Conservation (phyloP, 2,888 invertebrate genomes). For the Tachina grossa region DNA sequence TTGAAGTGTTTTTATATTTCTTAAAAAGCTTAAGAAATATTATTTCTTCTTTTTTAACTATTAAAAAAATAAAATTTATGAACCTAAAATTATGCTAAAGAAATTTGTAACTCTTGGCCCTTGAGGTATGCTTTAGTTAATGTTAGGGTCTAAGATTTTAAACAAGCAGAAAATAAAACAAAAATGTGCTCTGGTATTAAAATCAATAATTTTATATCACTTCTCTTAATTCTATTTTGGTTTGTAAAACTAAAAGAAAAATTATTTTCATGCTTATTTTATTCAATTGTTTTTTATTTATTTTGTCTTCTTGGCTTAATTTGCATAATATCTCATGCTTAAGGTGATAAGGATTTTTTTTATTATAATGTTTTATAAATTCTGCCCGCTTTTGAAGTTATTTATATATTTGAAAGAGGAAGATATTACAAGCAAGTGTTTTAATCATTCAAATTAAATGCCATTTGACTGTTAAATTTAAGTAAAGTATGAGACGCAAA, state of each 20-base stretch:
- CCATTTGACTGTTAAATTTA: not conserved
- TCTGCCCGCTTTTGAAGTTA: not conserved
- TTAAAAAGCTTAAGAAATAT: not conserved
- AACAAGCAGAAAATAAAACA: not conserved
- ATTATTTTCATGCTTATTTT: constrained; percentile 9
- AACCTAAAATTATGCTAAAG: not conserved
- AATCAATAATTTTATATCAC: not conserved
- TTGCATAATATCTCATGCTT: constrained; percentile 35
- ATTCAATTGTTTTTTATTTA: constrained; percentile 17
- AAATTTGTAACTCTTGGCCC: not conserved
- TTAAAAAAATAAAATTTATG: not conserved
- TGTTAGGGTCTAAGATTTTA: not conserved
- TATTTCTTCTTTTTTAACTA: not conserved
- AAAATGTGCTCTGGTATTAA: not conserved
- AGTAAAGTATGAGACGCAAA: not conserved
- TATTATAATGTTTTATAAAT: constrained; percentile 7
- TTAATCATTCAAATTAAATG: not conserved
- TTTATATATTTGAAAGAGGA: not conserved
- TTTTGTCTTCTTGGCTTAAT: constrained; percentile 1
- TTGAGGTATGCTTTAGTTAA: not conserved
- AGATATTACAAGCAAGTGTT: constrained; percentile 14
- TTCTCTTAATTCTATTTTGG: not conserved
- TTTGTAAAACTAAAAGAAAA: not conserved
- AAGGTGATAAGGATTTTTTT: constrained; percentile 31
- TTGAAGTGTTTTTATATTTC: not conserved